Evolutionary conservation across 2,797 vertebrate species (phyloP).

Genomic region (Luscinia megarhynchos): DNA sequence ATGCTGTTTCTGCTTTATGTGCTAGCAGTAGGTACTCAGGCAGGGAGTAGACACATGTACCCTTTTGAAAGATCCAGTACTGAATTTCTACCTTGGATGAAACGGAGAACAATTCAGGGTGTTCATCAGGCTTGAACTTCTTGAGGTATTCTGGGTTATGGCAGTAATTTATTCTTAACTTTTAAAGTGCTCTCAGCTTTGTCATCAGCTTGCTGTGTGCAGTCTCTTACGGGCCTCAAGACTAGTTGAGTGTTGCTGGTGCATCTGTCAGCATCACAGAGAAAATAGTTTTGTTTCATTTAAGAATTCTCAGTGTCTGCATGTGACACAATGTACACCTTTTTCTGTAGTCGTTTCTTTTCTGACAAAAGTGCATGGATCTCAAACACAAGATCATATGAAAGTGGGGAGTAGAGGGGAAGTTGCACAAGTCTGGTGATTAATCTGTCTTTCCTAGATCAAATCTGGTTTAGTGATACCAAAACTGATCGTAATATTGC

Average conservation of each 20-base stretch:
- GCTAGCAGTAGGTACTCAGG: neutral
- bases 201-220: neutral
- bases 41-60: neutral
- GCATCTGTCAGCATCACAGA: accelerated
- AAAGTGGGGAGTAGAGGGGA: neutral
- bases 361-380: neutral
- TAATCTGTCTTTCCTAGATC: neutral
- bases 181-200: neutral
- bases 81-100: neutral
- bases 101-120: neutral
- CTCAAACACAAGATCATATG: neutral
- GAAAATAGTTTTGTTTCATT: neutral
- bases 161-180: neutral
- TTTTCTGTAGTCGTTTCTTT: neutral
- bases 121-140: neutral
- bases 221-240: neutral
- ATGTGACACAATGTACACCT: neutral
- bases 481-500: neutral
- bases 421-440: neutral
- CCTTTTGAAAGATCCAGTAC: neutral
- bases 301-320: neutral
- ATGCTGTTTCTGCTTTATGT: neutral
- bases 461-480: neutral
- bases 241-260: neutral
- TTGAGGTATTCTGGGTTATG: neutral